phyloP scores from a whole-genome alignment of 2,888 invertebrate genomes.

The Lingula anatina region DNA sequence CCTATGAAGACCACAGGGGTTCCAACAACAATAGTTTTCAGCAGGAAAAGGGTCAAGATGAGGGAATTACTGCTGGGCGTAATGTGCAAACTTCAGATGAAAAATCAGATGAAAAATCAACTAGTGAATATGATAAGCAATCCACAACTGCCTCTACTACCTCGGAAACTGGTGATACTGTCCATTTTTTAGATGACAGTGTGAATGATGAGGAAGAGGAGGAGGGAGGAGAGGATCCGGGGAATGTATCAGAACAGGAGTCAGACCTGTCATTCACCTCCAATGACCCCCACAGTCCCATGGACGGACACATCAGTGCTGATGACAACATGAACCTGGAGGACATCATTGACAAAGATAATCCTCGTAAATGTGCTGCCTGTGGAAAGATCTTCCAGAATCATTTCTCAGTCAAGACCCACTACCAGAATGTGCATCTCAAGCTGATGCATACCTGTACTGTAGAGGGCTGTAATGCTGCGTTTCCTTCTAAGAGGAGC shows the following conservation, averaged over 20 bases:
- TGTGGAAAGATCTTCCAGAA: constrained; percentile 92
- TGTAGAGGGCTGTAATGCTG: constrained; percentile 89
- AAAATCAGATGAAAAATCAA: too few species aligned
- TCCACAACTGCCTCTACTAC: neutral
- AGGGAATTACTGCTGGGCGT: neutral
- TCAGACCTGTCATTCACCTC: constrained; percentile 12
- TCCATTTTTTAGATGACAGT: neutral
- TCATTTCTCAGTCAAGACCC: constrained; percentile 86
- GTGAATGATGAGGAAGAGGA: constrained; percentile 7
- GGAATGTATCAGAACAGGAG: constrained; percentile 14
- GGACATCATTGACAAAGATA: constrained; percentile 85
- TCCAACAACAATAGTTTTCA: neutral
- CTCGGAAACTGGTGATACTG: neutral
- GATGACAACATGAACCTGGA: constrained; percentile 54
- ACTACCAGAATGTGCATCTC: constrained; percentile 91
- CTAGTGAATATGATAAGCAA: too few species aligned
- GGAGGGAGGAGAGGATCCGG: constrained; percentile 8
- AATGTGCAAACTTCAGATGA: too few species aligned
- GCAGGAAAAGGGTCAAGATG: neutral
- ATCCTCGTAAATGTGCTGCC: constrained; percentile 83
- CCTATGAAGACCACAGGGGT: neutral
- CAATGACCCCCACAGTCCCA: constrained; percentile 6
- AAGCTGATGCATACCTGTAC: constrained; percentile 94
- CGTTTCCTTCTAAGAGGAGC: constrained; percentile 87
- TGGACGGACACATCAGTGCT: constrained; percentile 1